Evolutionary conservation across 1,140 invertebrate species (phyloP).

Genomic region (Drosophila tani): DNA sequence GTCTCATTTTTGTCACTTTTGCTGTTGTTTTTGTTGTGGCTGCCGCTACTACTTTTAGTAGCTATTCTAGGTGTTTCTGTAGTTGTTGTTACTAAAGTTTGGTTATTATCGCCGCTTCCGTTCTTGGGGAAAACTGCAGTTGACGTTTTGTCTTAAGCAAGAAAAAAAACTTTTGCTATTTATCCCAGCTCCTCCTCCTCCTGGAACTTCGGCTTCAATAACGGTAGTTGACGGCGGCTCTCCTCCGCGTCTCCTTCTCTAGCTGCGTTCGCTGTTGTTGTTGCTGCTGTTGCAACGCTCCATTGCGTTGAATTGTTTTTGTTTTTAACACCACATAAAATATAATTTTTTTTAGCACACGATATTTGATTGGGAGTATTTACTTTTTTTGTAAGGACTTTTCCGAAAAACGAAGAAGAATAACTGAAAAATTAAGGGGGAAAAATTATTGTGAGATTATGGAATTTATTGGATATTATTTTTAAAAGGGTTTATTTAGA

Average conservation of each 20-base stretch:
- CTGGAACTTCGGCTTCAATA: conserved; percentile 7
- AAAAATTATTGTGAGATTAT: not conserved
- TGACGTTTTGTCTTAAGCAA: conserved; percentile 39
- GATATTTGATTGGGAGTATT: conserved; percentile 5
- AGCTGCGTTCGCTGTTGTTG: conserved; percentile 25
- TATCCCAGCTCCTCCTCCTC: conserved; percentile 3
- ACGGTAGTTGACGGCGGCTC: conserved; percentile 48
- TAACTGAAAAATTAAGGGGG: conserved; percentile 22
- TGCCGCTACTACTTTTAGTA: conserved; percentile 16
- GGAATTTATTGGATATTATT: not conserved
- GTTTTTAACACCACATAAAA: conserved; percentile 22
- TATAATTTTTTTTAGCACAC: conserved; percentile 27
- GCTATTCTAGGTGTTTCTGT: conserved; percentile 10
- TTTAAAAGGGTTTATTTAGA: too few species aligned
- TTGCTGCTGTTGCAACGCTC: conserved; percentile 63
- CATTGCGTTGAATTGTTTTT: conserved; percentile 45
- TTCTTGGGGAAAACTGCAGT: conserved; percentile 32
- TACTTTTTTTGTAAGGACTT: not conserved
- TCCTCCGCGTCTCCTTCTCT: conserved; percentile 28
- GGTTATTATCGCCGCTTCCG: conserved; percentile 26
- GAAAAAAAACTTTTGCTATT: conserved; percentile 39
- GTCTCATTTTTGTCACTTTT: conserved; percentile 45
- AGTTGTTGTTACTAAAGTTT: conserved; percentile 23
- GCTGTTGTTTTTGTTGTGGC: conserved; percentile 23
- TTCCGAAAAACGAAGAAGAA: conserved; percentile 28